phyloP scores from a whole-genome alignment of 1,140 invertebrate species.

The Phortica variegata region DNA sequence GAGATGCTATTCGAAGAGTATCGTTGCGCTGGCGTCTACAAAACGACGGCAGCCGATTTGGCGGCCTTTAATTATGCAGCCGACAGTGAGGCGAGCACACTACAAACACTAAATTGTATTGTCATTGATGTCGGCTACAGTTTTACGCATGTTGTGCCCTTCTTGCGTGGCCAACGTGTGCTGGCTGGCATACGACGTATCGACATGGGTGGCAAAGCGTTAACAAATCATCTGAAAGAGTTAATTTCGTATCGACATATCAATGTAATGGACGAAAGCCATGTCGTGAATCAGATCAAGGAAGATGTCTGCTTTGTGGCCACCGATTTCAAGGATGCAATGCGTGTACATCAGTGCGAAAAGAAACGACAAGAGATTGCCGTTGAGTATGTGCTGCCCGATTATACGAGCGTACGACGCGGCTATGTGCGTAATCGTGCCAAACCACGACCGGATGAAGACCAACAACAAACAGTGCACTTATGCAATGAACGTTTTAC shows the following conservation, averaged over 20 bases:
- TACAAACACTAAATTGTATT: constrained; percentile 70
- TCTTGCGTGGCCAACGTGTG: constrained; percentile 84
- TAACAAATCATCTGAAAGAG: constrained; percentile 98
- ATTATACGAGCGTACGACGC: constrained; percentile 83
- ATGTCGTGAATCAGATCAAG: constrained; percentile 98
- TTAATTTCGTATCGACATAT: constrained; percentile 89
- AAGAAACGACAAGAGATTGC: constrained; percentile 69
- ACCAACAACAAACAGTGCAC: constrained; percentile 72
- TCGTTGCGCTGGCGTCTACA: constrained; percentile 81
- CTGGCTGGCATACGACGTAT: constrained; percentile 79
- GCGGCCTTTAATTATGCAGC: constrained; percentile 68
- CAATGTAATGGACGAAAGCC: constrained; percentile 99
- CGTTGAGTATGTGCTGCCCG: constrained; percentile 92
- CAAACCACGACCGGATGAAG: constrained; percentile 30
- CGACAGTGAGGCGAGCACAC: constrained; percentile 43
- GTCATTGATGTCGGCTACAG: constrained; percentile 94
- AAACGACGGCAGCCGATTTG: constrained; percentile 75
- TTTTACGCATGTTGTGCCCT: constrained; percentile 93
- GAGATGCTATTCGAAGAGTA: constrained; percentile 99
- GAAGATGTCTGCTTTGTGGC: constrained; percentile 97
- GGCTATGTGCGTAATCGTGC: constrained; percentile 67
- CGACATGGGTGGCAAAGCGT: constrained; percentile 93
- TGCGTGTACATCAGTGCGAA: constrained; percentile 70
- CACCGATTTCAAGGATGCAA: constrained; percentile 80
- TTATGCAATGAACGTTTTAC: constrained; percentile 92